phyloP scores from a whole-genome alignment of 2,888 invertebrate genomes.

The Gandaritis pyraliata region DNA sequence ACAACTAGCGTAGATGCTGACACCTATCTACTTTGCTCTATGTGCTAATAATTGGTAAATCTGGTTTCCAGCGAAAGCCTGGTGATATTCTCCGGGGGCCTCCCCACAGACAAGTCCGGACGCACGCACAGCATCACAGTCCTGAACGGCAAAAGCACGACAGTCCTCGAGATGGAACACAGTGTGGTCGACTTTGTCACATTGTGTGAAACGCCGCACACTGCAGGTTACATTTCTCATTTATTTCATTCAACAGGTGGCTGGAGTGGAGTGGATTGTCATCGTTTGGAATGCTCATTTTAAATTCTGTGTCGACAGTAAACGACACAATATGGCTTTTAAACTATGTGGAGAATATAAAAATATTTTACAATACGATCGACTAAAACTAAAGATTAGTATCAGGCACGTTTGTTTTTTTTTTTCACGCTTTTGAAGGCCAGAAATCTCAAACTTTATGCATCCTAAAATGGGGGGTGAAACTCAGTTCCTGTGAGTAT shows the following conservation, averaged over 20 bases:
- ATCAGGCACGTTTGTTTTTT: no score
- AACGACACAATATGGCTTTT: not conserved
- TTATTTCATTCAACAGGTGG: constrained; percentile 1
- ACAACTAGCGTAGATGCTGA: no score
- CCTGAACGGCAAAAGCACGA: constrained; percentile 97
- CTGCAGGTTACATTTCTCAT: constrained; percentile 86
- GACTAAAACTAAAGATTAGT: no score
- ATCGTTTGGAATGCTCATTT: not conserved
- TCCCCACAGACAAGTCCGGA: constrained; percentile 95
- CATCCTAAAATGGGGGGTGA: no score
- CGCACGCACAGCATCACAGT: constrained; percentile 97
- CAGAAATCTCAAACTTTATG: no score
- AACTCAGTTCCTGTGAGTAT: no score
- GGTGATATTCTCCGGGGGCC: constrained; percentile 98
- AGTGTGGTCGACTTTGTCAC: constrained; percentile 98
- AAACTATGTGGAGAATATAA: not conserved
- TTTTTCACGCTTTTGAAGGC: no score
- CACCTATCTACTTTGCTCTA: no score
- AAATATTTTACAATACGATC: no score
- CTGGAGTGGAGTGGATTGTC: not conserved
- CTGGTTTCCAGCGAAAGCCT: constrained; percentile 91
- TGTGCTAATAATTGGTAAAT: not conserved
- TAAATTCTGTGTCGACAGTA: not conserved
- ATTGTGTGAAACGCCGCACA: constrained; percentile 97
- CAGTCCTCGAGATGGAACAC: constrained; percentile 99